These are phyloP conservation scores for Dyspetes luteomarginatus DNA, from an alignment of 2,888 invertebrate genomes.

Conservation along the genomic window DNA sequence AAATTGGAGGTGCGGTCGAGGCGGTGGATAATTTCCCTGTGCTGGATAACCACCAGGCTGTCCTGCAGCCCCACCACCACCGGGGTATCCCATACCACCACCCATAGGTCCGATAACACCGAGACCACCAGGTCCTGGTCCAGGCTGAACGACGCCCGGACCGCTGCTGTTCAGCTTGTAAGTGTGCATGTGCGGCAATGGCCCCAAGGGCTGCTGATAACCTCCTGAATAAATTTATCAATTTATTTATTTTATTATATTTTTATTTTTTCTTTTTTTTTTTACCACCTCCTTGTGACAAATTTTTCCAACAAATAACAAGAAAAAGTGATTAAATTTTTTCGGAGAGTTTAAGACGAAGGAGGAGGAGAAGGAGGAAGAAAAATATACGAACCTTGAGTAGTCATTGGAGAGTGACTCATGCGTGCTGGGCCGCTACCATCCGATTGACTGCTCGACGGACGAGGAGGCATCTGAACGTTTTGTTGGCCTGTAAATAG, in stretches of 20 bases:
- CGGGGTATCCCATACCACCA: conserved; percentile 79
- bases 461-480: conserved; percentile 98
- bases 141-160: conserved; percentile 85
- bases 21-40: conserved; percentile 82
- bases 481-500: conserved; percentile 90
- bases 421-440: conserved; percentile 87
- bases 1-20: conserved; percentile 84
- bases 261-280: conserved; percentile 25
- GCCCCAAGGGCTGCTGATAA: conserved; percentile 86
- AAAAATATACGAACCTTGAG: conserved; percentile 83
- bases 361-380: conserved; percentile 11
- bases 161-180: conserved; percentile 86
- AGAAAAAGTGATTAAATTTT: conserved; percentile 6
- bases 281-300: neutral
- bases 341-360: neutral
- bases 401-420: conserved; percentile 89
- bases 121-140: conserved; percentile 81
- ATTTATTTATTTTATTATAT: conserved; percentile 4
- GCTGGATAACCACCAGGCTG: conserved; percentile 84
- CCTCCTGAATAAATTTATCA: conserved; percentile 81
- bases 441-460: conserved; percentile 90
- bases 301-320: neutral
- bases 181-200: conserved; percentile 86
- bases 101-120: conserved; percentile 80
- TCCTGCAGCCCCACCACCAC: conserved; percentile 83